phyloP scores from a whole-genome alignment of 2,113 vertebrate species.

The Lynx canadensis region DNA sequence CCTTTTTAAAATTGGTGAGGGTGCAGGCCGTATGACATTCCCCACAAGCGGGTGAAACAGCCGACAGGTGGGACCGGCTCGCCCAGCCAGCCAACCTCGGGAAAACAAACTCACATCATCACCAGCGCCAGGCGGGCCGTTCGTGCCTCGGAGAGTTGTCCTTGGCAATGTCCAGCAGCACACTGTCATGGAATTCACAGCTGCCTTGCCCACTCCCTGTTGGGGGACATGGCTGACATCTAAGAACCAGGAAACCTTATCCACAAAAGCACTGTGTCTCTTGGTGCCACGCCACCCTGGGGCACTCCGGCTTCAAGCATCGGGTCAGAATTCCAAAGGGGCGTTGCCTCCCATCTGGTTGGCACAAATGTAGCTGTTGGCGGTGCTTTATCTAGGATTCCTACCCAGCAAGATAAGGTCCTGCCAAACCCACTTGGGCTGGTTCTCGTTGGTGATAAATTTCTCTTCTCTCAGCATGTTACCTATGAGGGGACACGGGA shows the following conservation, averaged over 20 bases:
- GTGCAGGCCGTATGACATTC: not conserved
- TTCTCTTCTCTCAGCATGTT: slow-evolving; percentile 62
- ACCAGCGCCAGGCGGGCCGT: not conserved
- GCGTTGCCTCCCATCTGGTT: slow-evolving; percentile 50
- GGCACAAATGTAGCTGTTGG: slow-evolving; percentile 52
- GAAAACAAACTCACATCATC: slow-evolving; percentile 61
- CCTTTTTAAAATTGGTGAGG: not conserved
- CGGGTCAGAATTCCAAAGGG: slow-evolving; percentile 55
- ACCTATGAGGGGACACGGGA: slow-evolving; percentile 13
- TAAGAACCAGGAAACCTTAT: slow-evolving; percentile 70
- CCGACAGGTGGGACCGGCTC: not conserved
- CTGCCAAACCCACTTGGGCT: slow-evolving; percentile 50
- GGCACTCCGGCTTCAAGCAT: not conserved
- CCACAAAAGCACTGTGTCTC: slow-evolving; percentile 57
- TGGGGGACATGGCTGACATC: slow-evolving; percentile 26
- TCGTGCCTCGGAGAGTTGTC: slow-evolving; percentile 29
- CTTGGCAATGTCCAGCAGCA: slow-evolving; percentile 32
- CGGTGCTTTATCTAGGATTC: slow-evolving; percentile 20
- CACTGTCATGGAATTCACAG: slow-evolving; percentile 43
- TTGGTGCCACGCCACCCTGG: slow-evolving; percentile 71
- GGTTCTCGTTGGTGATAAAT: slow-evolving; percentile 51
- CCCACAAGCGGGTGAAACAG: not conserved
- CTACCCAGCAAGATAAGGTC: slow-evolving; percentile 67
- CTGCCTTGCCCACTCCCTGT: not conserved
- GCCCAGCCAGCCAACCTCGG: not conserved